phyloP scores from a whole-genome alignment of 1,140 invertebrate species.

The Chionoecetes opilio region DNA sequence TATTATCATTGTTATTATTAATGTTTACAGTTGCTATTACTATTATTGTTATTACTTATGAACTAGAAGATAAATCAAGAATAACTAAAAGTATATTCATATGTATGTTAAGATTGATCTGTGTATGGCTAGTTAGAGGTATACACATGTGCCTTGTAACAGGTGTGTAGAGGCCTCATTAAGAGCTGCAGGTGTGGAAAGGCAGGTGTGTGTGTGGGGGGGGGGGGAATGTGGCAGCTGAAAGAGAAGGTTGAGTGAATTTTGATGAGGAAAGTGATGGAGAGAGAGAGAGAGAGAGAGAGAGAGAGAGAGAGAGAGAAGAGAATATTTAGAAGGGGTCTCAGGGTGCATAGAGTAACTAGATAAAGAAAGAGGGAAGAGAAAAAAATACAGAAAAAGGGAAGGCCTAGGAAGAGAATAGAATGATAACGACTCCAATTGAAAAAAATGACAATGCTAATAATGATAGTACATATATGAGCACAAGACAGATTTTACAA shows the following conservation, averaged over 20 bases:
- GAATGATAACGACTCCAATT: background rate
- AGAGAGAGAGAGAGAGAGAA: no score
- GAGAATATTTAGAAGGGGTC: no score
- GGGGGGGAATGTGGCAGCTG: background rate
- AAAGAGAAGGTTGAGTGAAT: background rate
- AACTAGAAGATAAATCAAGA: no score
- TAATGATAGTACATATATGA: background rate
- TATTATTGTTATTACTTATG: background rate
- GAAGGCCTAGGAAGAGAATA: no score
- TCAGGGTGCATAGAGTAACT: no score
- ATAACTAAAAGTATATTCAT: no score
- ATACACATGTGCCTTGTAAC: background rate
- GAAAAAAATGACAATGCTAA: background rate
- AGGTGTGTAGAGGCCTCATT: background rate
- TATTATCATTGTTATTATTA: constrained; percentile 13
- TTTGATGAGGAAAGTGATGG: no score
- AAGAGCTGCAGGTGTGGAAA: background rate
- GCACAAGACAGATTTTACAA: no score
- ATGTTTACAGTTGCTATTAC: background rate
- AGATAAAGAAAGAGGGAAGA: no score
- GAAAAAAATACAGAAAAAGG: no score
- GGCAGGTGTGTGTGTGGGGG: background rate
- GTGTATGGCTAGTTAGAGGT: background rate
- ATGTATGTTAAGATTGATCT: no score
- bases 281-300: no score